Conservation (phyloP, 2,888 invertebrate genomes). For the Orchestes rusci region DNA sequence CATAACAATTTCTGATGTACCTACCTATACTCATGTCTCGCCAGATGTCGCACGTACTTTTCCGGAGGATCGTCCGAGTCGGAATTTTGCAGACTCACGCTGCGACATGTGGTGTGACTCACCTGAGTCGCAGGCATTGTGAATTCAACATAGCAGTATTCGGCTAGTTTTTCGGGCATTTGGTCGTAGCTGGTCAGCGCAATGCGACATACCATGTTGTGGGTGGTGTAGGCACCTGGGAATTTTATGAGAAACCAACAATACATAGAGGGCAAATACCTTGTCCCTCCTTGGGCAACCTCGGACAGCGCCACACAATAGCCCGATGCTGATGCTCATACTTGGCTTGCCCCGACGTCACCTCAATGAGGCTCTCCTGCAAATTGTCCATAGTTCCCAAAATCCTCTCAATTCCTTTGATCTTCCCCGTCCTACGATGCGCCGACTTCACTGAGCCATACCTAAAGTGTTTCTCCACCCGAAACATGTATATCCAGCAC, state of each 20-base stretch:
- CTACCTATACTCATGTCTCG: constrained; percentile 89
- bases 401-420: constrained; percentile 87
- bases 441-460: constrained; percentile 97
- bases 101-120: constrained; percentile 92
- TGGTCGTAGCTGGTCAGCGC: constrained; percentile 96
- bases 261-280: constrained; percentile 50
- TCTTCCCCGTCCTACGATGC: constrained; percentile 79
- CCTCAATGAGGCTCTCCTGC: constrained; percentile 89
- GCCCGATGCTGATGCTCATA: constrained; percentile 97
- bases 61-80: constrained; percentile 89
- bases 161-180: constrained; percentile 87
- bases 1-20: background rate
- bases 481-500: constrained; percentile 98
- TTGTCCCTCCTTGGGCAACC: constrained; percentile 97
- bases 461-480: constrained; percentile 96
- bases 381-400: constrained; percentile 85
- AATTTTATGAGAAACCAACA: constrained; percentile 3
- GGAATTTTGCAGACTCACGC: constrained; percentile 81
- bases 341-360: constrained; percentile 94
- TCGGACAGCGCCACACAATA: constrained; percentile 96
- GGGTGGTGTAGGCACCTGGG: constrained; percentile 94
- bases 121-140: constrained; percentile 97
- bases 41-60: constrained; percentile 95
- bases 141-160: constrained; percentile 88
- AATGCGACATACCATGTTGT: constrained; percentile 90